Base-by-base conservation (phyloP, 2,113 vertebrate genomes). In the Piaya cayana region DNA sequence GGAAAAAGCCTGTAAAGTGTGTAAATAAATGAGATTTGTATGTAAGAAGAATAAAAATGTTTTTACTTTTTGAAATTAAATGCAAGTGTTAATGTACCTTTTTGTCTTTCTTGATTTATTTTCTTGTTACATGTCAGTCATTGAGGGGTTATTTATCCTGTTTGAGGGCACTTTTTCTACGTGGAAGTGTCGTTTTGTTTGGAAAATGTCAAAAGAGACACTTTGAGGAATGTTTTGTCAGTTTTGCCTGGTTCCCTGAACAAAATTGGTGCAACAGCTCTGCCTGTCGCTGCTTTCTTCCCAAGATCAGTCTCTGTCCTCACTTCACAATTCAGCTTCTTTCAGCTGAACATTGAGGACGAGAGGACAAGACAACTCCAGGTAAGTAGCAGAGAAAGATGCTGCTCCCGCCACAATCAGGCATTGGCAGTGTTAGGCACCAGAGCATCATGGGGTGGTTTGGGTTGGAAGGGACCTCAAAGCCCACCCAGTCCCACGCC, bases 1-100 rank as follows among this genome's bases (percentile, higher is more conserved):
- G 86, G 12, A 49, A 88, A 88, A 72, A 85, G 93, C 78, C 29
- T 94, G 96, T 96, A 95, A 96, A 97, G 83, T 96, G 67, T 96
- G 96, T 97, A 96, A 96, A 95, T 95, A 97, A 96, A 93, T 95
- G 91, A 90, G 85, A 96, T 96, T 97, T 96, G 92, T 96, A 87
- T 93, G 96, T 94, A 60, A 93, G 86, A 76, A 93, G 53, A 94
- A 90, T 82, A 82, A 90, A 82, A 55, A n/a, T 65, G 84, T 96
- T 97, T 97, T 95, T 98, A 97, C 97, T 94, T 97, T 98, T 98
- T 97, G 92, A 92, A 95, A 95, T 97, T 95, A 97, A 97, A 89
- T 82, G 17, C 79, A 63, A 83, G 64, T 89, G 82, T 90, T 95
- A 55, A 80, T 94, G 97, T 90, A 90, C 90, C 75, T 90, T 70